Evolutionary conservation across 2,113 vertebrate genomes (phyloP), one percentile per base, ranked within the genome.

Genomic region (Poecile atricapillus): DNA sequence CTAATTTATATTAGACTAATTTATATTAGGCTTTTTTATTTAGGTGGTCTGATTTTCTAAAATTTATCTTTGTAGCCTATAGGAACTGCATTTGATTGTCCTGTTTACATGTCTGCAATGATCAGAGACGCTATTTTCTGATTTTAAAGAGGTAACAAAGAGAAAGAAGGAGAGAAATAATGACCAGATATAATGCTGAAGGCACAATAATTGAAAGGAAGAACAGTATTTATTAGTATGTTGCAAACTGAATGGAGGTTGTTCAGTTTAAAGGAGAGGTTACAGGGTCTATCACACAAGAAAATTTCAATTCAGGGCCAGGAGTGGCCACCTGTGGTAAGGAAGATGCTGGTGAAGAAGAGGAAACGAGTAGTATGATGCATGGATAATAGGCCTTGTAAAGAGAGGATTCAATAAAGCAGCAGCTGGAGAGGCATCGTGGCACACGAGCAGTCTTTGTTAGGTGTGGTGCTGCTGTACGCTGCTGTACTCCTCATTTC

Each of bases 231-330:
- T 87, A 89, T 56, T 60, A 59, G 33, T 86, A 31, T 83, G 63
- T 52, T 95, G 76, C 52, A 70, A 93, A 70, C 21, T 77, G 75
- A 74, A 94, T 82, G 49, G 62, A 82, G 74, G 53, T n/a, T 87
- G 27, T 73, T 28, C 46, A 49, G 83, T 85, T 92, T 91, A 93
- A 94, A 93, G 60, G 37, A 78, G 74, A 94, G 81, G 81, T 95
- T 96, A 91, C n/a, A 63, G 69, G 56, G 79, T 90, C 82, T 92
- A 84, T 52, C 53, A 81, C 85, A 91, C 62, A 93, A 73, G 86
- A 85, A 92, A 81, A 93, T 65, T 93, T 95, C 93, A 88, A 53
- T 85, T 95, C 31, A 50, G 63, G 49, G 58, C 53, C 60, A 79
- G 81, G n/a, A 78, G 65, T 82, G 58, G 87, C 87, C 93, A 91